Evolutionary conservation across 1,140 invertebrate species (phyloP), one percentile per base, ranked within the genome.

Genomic region (Meloidogyne exigua): DNA sequence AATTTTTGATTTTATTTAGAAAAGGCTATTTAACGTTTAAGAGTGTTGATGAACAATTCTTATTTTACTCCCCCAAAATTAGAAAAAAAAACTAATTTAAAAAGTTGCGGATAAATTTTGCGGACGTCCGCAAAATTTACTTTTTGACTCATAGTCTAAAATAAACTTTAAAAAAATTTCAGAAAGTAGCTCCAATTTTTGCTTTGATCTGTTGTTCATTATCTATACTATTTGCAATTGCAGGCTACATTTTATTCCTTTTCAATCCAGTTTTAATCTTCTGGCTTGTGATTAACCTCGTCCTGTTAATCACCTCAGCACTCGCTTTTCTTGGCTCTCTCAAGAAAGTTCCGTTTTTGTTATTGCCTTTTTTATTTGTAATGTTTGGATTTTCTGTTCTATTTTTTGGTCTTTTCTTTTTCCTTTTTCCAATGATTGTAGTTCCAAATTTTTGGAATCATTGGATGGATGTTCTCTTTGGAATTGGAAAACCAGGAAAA

Each of bases 401-500:
- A n/a, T 57, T 18, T 18, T 57, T n/a, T 57, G 49, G 49, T 7
- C 49, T 57, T 57, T 57, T 57, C 18, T 57, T 57, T n/a, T 57
- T 57, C 7, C 49, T 57, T 57, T n/a, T 57, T 1, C 49, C 49
- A 57, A 57, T 57, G 49, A 57, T 57, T 57, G 49, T 57, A 57
- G 9, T 57, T 57, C 49, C 49, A n/a, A 18, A n/a, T 57, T 57
- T 57, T n/a, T 57, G 49, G 49, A 57, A 57, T n/a, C 4, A 21
- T n/a, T 57, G 49, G 49, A 7, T 57, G 18, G 49, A 57, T 57
- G 49, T 57, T 57, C 49, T 57, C n/a, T n/a, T 57, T 57, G 49
- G 49, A 57, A 57, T 57, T 57, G 49, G 49, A 57, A 57, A 57
- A 57, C 49, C 49, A n/a, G 49, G 49, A 57, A 57, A 57, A 57